These are phyloP conservation scores for Watsonalla cultraria DNA, from an alignment of 2,888 invertebrate species.

Conservation along the genomic window DNA sequence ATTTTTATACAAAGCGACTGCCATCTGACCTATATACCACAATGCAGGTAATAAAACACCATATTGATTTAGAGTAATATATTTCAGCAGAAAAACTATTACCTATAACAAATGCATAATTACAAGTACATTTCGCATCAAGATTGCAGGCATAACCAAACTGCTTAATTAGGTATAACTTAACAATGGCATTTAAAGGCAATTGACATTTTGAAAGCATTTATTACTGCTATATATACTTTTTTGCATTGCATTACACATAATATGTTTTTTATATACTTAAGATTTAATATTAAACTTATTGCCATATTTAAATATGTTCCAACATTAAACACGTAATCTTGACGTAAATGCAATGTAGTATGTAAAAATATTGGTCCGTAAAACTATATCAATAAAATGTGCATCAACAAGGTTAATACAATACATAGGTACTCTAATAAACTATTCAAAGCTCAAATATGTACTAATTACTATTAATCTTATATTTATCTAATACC, in stretches of 20 bases:
- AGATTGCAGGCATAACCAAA: conserved; percentile 11
- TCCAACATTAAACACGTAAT: conserved; percentile 6
- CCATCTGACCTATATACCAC: too few species aligned
- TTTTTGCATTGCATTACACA: too few species aligned
- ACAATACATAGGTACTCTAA: conserved; percentile 23
- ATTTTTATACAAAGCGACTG: too few species aligned
- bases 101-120: conserved; percentile 39
- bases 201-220: too few species aligned
- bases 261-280: too few species aligned
- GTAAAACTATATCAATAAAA: conserved; percentile 43
- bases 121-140: conserved; percentile 20
- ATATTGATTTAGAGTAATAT: conserved; percentile 30
- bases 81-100: conserved; percentile 47
- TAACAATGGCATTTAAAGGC: too few species aligned
- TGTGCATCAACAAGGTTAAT: conserved; percentile 44
- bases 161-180: not conserved
- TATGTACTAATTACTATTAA: conserved; percentile 9
- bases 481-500: conserved; percentile 3
- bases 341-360: conserved; percentile 24
- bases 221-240: too few species aligned
- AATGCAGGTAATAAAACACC: conserved; percentile 5
- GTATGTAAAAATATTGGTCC: conserved; percentile 47
- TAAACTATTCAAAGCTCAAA: conserved; percentile 38
- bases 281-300: too few species aligned
- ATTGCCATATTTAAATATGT: too few species aligned